phyloP scores from a whole-genome alignment of 2,888 invertebrate species.

The Hydropsyche betteni region DNA sequence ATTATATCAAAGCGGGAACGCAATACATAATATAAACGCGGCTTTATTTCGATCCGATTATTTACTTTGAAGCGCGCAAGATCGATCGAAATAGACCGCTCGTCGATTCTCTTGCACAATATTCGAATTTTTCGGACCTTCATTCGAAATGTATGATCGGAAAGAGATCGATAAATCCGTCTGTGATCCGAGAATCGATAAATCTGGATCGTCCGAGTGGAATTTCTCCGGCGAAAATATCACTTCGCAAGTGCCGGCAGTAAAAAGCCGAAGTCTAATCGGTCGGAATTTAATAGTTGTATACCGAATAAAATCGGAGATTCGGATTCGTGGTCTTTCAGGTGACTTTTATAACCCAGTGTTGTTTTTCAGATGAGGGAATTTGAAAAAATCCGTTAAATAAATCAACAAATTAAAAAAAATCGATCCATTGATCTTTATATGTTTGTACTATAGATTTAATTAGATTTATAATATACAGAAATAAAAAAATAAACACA shows the following conservation, averaged over 20 bases:
- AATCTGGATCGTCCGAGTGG: not conserved
- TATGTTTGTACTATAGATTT: too few species aligned
- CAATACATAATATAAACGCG: not conserved
- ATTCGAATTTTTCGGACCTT: not conserved
- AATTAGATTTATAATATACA: too few species aligned
- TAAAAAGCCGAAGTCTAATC: conserved; percentile 7
- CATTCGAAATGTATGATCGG: not conserved
- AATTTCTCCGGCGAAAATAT: not conserved
- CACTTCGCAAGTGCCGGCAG: conserved; percentile 2
- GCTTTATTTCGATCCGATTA: conserved; percentile 19
- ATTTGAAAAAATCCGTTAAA: too few species aligned
- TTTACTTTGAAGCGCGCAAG: conserved; percentile 20
- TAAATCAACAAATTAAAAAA: too few species aligned
- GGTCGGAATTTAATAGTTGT: conserved; percentile 7
- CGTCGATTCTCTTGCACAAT: conserved; percentile 18
- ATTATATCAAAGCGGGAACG: conserved; percentile 14
- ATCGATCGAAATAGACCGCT: conserved; percentile 2
- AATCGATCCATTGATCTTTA: too few species aligned
- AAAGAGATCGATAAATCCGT: not conserved
- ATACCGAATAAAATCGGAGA: too few species aligned
- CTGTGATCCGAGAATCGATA: not conserved
- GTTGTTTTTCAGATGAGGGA: too few species aligned
- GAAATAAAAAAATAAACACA: too few species aligned
- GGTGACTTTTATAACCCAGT: too few species aligned
- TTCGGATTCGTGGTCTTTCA: too few species aligned